Base-by-base conservation (phyloP, 2,888 invertebrate genomes). In the Toxonevra muliebris region DNA sequence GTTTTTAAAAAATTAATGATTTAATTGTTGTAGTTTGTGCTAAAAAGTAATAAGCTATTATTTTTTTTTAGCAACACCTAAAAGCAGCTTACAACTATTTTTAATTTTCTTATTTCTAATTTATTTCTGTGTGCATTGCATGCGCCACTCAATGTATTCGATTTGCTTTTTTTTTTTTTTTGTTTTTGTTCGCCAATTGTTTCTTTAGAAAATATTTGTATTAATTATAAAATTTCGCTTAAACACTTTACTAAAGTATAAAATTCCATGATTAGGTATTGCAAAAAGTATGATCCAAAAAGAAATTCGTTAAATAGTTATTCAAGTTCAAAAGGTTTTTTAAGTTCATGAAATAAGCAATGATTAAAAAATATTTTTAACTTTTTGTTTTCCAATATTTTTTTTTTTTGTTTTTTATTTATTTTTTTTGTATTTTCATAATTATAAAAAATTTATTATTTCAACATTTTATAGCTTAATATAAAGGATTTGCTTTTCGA, bases 221-320 rank as follows among this genome's bases (percentile, higher is more conserved):
- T 30, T 5, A 13, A 10, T 58, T 41, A 40, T 58, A 58, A 41
- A 58, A 41, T 58, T 58, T 58, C 40, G 58, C 42, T 58, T 42
- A 42, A 58, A 58, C 40, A 30, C 40, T 58, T 58, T 30, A 15
- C 58, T 58, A 58, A 58, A 42, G 30, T 58, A 30, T 12, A 58
- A 58, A 30, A 58, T 58, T 30, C 19, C 12, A 13, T 10, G 15
- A n/a, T 48, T 4, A 48, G 15, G 48, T 48, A 30, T 58, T 58
- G 42, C 40, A 58, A 58, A 40, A 30, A 30, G 30, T 30, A 30
- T 19, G n/a, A 19, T 19, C 15, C 12, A 9, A 19, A 54, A 20
- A 12, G 20, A 15, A 54, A 54, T 4, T 54, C 20, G 20, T 4
- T n/a, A 54, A 54, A 54, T n/a, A 15, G 13, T 15, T 4, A 30